Conservation (phyloP, 2,888 invertebrate species). For the Nymphalis urticae region DNA sequence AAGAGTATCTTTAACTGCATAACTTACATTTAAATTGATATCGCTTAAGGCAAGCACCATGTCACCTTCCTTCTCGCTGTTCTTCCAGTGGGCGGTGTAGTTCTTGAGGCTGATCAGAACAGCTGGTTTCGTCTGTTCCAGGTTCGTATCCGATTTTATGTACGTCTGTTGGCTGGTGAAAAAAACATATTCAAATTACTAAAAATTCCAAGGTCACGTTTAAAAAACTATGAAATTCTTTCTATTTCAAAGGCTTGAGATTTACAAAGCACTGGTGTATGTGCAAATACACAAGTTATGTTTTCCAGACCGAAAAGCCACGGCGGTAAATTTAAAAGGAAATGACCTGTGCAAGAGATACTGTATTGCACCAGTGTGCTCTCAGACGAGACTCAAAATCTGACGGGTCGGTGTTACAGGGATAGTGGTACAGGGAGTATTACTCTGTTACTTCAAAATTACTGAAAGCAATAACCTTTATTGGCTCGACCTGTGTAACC, state of each 20-base stretch:
- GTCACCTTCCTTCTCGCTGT: constrained; percentile 54
- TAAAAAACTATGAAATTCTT: too few relatives aligned
- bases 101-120: constrained; percentile 63
- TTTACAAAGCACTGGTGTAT: too few relatives aligned
- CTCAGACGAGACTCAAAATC: too few relatives aligned
- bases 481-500: background rate
- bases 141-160: constrained; percentile 67
- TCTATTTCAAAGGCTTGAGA: too few relatives aligned
- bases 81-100: constrained; percentile 74
- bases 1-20: background rate
- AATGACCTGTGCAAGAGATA: too few relatives aligned
- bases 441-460: too few relatives aligned
- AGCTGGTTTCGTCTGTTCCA: constrained; percentile 58
- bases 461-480: background rate
- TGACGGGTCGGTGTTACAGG: too few relatives aligned
- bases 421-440: too few relatives aligned
- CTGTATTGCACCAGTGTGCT: too few relatives aligned
- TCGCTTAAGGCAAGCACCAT: constrained; percentile 66
- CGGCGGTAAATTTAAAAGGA: too few relatives aligned
- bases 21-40: constrained; percentile 68
- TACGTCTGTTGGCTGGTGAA: constrained; percentile 66
- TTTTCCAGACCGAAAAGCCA: too few relatives aligned
- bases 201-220: background rate
- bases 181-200: background rate
- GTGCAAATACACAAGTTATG: too few relatives aligned